phyloP scores from a whole-genome alignment of 2,888 invertebrate species.

The Spicauda simplicius region DNA sequence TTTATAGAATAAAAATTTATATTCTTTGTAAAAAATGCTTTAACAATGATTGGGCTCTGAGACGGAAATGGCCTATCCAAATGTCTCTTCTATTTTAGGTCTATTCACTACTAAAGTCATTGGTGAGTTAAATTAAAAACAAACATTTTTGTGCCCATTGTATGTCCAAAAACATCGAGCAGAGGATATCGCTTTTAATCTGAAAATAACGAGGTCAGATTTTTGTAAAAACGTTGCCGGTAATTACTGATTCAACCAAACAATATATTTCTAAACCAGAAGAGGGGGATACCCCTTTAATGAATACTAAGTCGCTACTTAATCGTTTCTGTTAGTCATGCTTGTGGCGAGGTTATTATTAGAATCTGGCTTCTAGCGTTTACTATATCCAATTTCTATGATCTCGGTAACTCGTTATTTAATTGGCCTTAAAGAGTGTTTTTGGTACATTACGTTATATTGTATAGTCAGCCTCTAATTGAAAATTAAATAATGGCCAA shows the following conservation, averaged over 20 bases:
- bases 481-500: too few species aligned
- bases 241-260: neutral
- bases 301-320: too few species aligned
- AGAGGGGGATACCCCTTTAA: too few species aligned
- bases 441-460: neutral
- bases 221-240: conserved; percentile 2
- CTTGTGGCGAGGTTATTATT: conserved; percentile 9
- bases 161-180: conserved; percentile 21
- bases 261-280: too few species aligned
- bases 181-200: conserved; percentile 5
- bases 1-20: neutral
- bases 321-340: neutral
- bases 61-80: conserved; percentile 19
- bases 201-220: conserved; percentile 16
- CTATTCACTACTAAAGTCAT: conserved; percentile 31
- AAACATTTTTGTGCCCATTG: conserved; percentile 22
- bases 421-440: neutral
- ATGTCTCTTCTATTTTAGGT: conserved; percentile 32
- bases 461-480: neutral
- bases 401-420: neutral
- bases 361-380: conserved; percentile 17
- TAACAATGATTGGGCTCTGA: neutral
- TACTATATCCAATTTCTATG: conserved; percentile 3
- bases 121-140: conserved; percentile 28
- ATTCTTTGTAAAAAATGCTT: neutral